phyloP scores from a whole-genome alignment of 1,140 invertebrate species.

The Carposina sasakii region DNA sequence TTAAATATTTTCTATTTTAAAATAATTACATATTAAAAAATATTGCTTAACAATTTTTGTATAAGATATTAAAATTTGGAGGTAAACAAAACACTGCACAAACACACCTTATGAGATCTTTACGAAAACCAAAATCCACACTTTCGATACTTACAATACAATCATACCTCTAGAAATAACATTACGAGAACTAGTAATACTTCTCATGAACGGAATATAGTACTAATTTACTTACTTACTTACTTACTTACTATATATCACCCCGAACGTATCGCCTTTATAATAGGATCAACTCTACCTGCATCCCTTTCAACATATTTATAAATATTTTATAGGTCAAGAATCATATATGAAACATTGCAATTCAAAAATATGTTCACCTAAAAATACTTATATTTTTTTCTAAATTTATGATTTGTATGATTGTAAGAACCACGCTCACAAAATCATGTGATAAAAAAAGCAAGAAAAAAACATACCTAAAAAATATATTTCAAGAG shows the following conservation, averaged over 20 bases:
- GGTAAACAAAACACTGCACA: constrained; percentile 70
- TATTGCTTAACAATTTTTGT: constrained; percentile 49
- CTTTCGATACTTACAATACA: constrained; percentile 54
- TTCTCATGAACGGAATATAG: constrained; percentile 33
- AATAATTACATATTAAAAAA: constrained; percentile 30
- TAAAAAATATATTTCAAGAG: too few species aligned
- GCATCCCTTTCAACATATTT: too few species aligned
- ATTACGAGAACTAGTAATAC: constrained; percentile 60
- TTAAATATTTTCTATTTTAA: constrained; percentile 26
- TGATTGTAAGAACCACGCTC: too few species aligned
- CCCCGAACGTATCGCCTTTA: too few species aligned
- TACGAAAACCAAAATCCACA: constrained; percentile 69
- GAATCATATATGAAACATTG: too few species aligned
- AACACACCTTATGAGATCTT: constrained; percentile 71
- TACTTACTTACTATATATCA: too few species aligned
- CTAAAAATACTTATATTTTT: too few species aligned
- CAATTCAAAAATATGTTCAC: constrained; percentile 17
- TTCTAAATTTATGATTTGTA: too few species aligned
- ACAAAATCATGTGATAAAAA: too few species aligned
- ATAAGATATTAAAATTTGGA: constrained; percentile 66
- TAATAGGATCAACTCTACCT: too few species aligned
- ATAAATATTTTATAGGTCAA: too few species aligned
- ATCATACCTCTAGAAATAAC: constrained; percentile 47
- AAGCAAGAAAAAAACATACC: too few species aligned
- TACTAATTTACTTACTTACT: constrained; percentile 27